Conservation (phyloP, 2,113 vertebrate genomes). For the Muntiacus muntjak region DNA sequence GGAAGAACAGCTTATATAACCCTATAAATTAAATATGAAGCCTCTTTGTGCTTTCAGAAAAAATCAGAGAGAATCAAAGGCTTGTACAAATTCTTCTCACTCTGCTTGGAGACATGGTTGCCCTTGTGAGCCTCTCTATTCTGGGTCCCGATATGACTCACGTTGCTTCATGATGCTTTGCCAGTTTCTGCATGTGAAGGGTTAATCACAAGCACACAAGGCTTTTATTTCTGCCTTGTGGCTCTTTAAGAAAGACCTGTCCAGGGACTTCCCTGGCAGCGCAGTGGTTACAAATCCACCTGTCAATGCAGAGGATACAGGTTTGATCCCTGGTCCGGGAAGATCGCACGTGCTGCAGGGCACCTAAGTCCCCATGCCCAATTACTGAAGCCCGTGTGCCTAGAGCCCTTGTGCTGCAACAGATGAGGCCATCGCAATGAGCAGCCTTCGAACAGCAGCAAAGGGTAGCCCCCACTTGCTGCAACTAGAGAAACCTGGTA, state of each 20-base stretch:
- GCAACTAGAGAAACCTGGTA: neutral
- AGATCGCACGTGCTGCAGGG: neutral
- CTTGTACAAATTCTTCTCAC: slow-evolving; percentile 33
- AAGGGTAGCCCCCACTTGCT: neutral
- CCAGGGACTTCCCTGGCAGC: neutral
- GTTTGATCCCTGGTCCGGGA: neutral
- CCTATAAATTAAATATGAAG: slow-evolving; percentile 63
- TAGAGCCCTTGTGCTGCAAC: neutral
- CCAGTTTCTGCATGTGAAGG: neutral
- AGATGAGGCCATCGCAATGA: neutral
- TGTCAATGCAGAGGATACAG: neutral
- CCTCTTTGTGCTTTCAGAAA: slow-evolving; percentile 51
- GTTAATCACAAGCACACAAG: slow-evolving; percentile 6
- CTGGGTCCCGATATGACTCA: neutral
- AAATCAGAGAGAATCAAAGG: slow-evolving; percentile 56
- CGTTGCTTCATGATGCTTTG: slow-evolving; percentile 3
- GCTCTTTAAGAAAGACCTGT: neutral
- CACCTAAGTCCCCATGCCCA: neutral
- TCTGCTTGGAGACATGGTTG: slow-evolving; percentile 40
- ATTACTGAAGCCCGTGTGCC: fast-evolving
- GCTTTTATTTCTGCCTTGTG: slow-evolving; percentile 12
- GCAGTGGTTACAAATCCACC: neutral
- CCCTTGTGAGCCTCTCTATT: neutral
- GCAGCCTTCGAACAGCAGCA: neutral
- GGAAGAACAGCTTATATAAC: slow-evolving; percentile 35